phyloP scores from a whole-genome alignment of 2,797 vertebrate species.

The Lerista edwardsae region DNA sequence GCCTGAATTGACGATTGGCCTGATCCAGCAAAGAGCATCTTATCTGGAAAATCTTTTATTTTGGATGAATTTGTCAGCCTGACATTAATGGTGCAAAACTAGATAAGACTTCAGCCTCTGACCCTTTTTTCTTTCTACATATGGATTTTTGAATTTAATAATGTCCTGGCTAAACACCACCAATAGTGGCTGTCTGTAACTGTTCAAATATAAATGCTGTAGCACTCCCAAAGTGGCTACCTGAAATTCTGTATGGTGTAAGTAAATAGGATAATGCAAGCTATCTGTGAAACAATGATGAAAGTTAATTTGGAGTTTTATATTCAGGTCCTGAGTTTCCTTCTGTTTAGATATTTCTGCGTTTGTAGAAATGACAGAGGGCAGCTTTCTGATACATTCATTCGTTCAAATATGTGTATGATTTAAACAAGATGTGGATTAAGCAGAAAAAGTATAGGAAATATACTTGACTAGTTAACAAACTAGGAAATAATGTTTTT shows the following conservation, averaged over 20 bases:
- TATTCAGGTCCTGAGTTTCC: neutral
- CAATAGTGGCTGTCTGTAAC: neutral
- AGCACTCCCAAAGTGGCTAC: neutral
- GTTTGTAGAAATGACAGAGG: neutral
- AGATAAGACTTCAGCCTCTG: neutral
- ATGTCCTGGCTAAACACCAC: constrained; percentile 9
- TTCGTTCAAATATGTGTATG: neutral
- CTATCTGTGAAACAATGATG: neutral
- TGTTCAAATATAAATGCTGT: neutral
- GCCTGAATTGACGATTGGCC: neutral
- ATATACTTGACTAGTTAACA: neutral
- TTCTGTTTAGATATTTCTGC: neutral
- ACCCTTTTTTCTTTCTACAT: constrained; percentile 11
- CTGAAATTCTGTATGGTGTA: neutral
- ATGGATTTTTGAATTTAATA: neutral
- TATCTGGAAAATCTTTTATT: neutral
- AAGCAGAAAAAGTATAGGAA: neutral
- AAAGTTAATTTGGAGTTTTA: neutral
- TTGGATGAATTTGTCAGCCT: neutral
- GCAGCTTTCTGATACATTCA: neutral
- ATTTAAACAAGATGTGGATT: neutral
- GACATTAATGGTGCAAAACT: neutral
- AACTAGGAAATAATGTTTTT: neutral
- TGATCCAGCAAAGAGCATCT: neutral
- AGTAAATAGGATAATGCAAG: neutral